Percentiles rank a stretch among this genome's conserved stretches.
Conservation (phyloP, 2,113 vertebrate genomes). For the Grus americana region DNA sequence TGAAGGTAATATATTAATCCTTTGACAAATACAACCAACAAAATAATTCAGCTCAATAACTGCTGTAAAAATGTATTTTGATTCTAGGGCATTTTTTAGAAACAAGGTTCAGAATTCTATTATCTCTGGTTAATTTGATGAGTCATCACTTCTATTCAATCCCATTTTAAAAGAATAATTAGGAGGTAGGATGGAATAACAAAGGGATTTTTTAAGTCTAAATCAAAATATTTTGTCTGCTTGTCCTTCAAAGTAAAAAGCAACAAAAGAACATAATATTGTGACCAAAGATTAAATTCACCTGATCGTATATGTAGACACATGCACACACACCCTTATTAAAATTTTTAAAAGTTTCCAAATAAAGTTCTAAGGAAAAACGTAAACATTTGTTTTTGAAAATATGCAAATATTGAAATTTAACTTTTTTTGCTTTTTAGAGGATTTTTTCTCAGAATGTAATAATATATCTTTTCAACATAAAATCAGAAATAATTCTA, state of each 20-base stretch:
- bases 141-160: background rate
- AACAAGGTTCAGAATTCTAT: background rate
- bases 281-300: background rate
- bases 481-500: background rate
- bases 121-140: background rate
- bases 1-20: background rate
- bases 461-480: background rate
- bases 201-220: background rate
- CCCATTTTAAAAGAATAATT: background rate
- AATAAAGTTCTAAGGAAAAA: background rate
- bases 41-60: background rate
- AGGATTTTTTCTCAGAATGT: background rate
- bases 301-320: fast-evolving
- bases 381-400: background rate
- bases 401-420: background rate
- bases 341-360: background rate
- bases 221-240: background rate
- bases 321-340: background rate
- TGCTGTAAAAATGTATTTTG: background rate
- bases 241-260: background rate
- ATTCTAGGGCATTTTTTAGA: background rate
- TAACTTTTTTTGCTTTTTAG: background rate
- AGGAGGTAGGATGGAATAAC: background rate
- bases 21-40: background rate
- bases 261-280: background rate